A percentile compares a stretch with the other conserved stretches of the same genome.
Conservation (phyloP, 2,888 invertebrate species). For the Creontiades dilutus region DNA sequence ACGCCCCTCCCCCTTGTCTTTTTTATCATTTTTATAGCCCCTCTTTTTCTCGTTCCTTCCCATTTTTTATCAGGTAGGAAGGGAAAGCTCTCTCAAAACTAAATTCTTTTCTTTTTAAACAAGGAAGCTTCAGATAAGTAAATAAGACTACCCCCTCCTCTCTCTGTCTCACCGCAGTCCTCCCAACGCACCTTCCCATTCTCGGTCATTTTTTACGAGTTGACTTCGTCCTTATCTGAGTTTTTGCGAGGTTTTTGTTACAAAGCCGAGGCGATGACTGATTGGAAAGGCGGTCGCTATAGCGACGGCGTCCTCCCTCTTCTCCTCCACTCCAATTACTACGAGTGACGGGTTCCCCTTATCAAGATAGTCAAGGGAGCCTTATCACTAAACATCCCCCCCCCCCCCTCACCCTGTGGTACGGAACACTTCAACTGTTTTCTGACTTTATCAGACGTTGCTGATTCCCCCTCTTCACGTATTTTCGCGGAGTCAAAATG, state of each 20-base stretch:
- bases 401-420: neutral
- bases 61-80: constrained; percentile 72
- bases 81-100: constrained; percentile 60
- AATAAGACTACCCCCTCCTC: constrained; percentile 72
- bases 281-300: constrained; percentile 16
- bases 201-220: constrained; percentile 64
- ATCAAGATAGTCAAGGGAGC: constrained; percentile 8
- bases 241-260: constrained; percentile 24
- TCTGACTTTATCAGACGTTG: neutral
- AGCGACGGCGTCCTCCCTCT: neutral
- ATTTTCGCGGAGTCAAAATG: neutral
- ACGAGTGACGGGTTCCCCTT: constrained; percentile 7
- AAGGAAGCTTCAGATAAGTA: constrained; percentile 74
- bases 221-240: neutral
- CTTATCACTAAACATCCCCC: neutral
- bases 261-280: constrained; percentile 32
- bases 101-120: constrained; percentile 73
- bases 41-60: constrained; percentile 74
- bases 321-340: neutral
- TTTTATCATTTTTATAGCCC: constrained; percentile 76
- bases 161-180: constrained; percentile 19
- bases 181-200: constrained; percentile 1
- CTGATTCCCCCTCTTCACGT: neutral
- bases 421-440: neutral
- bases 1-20: neutral